A percentile compares a stretch with the other conserved stretches of the same genome.
Conservation (phyloP, 2,797 vertebrate genomes). For the Neosilurus mollespiculum region DNA sequence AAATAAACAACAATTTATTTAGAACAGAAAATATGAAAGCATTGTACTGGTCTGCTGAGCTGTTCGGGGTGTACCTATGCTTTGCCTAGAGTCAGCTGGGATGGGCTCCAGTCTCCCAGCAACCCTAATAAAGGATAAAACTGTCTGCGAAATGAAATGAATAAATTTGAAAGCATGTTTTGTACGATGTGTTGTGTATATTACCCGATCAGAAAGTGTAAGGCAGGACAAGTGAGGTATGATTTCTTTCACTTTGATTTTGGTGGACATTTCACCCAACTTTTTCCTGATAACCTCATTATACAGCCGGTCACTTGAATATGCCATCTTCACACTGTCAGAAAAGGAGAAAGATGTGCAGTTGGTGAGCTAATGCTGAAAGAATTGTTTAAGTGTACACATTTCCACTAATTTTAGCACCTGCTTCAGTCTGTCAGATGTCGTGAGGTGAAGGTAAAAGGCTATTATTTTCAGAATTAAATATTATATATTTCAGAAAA, state of each 20-base stretch:
- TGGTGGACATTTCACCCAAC: conserved; percentile 59
- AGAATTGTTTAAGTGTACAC: neutral
- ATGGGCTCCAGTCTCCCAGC: neutral
- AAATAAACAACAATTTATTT: too few relatives aligned
- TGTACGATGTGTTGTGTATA: conserved; percentile 16
- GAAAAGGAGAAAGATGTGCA: conserved; percentile 1
- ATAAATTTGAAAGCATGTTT: neutral
- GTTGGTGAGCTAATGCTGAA: neutral
- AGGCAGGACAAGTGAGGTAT: conserved; percentile 68
- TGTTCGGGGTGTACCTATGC: too few relatives aligned
- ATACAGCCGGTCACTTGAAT: conserved; percentile 66
- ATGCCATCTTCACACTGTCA: conserved; percentile 67
- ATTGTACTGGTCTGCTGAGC: too few relatives aligned
- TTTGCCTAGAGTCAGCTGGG: too few relatives aligned
- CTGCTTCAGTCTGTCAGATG: conserved; percentile 20
- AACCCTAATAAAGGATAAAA: neutral
- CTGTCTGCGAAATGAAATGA: neutral
- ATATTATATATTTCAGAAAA: conserved; percentile 21
- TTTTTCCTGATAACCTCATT: conserved; percentile 64
- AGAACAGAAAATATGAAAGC: too few relatives aligned
- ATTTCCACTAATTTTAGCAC: conserved; percentile 4
- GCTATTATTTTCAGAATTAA: conserved; percentile 15
- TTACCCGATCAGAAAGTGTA: conserved; percentile 71
- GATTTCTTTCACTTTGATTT: conserved; percentile 67
- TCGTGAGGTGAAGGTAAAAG: too few relatives aligned